Evolutionary conservation across 2,888 invertebrate genomes (phyloP), one percentile per base, ranked within the genome.

Genomic region (Ypsolopha scabrella): DNA sequence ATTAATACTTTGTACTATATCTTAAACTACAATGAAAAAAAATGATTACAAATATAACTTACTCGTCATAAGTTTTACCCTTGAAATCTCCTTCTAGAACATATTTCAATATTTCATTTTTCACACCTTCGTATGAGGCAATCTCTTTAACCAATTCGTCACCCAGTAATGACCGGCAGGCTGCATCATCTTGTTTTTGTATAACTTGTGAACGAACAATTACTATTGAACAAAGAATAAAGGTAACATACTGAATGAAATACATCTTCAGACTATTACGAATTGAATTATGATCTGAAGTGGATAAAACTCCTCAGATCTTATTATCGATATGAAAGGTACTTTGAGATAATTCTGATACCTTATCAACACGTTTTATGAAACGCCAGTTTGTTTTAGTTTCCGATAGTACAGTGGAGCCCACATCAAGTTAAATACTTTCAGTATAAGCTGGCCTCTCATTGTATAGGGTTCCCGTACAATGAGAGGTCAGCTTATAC

Each of bases 111-210:
- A 92, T 91, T 56, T 68, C 63, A 52, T 88, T 69, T 24, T 85
- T 88, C 9, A 83, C 66, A 46, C 72, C 64, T 61, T 80, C 70
- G 62, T 91, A 91, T 24, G 87, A 75, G 41, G 80, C 74, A 58
- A 93, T 92, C 73, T 93, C 92, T 34, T 82, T 63, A 38, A 83
- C 68, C 51, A 92, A 66, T 11, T 75, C 66, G 9, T 72, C 57
- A 1, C 88, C 70, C 45, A 91, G 66, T 55, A 77, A 63, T 13
- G 60, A 53, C 54, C 70, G 63, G 59, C 88, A 88, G 55, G 52
- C 57, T 3, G 24, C 24, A 58, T 74, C 61, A 52, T 60, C 57
- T 57, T 69, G 58, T 63, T 68, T 67, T 39, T 62, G 59, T 51
- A 75, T 52, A 54, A 61, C 62, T 56, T 37, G 7, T 7, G 11